Percentiles rank a stretch among this genome's conserved stretches.
Evolutionary conservation across 2,113 vertebrate genomes (phyloP).

Genomic region (Anarhynchus alexandrinus): DNA sequence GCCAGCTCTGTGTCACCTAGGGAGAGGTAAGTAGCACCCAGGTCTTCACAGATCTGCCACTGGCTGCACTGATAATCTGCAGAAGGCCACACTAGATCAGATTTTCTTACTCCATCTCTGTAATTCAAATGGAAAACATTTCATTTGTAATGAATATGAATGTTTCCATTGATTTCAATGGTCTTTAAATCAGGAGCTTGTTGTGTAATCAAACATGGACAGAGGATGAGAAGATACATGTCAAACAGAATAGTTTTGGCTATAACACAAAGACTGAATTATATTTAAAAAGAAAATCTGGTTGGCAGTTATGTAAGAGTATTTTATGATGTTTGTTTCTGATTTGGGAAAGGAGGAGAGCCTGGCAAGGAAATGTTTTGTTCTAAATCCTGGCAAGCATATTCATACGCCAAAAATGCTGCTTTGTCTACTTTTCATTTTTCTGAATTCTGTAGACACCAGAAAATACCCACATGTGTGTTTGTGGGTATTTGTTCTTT

Average conservation of each 20-base stretch:
- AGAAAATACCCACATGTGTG: neutral
- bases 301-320: neutral
- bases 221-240: neutral
- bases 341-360: neutral
- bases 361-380: neutral
- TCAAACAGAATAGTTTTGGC: neutral
- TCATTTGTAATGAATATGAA: neutral
- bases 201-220: neutral
- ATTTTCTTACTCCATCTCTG: neutral
- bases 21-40: neutral
- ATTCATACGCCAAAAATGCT: neutral
- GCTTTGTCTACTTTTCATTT: neutral
- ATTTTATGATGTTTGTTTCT: constrained; percentile 8
- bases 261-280: neutral
- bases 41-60: neutral
- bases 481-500: neutral
- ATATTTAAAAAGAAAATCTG: neutral
- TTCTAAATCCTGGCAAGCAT: neutral
- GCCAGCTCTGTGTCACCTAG: neutral
- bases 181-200: neutral
- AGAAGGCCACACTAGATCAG: neutral
- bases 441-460: neutral
- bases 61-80: neutral
- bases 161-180: neutral
- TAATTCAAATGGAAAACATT: neutral